Evolutionary conservation across 2,797 vertebrate genomes (phyloP), one percentile per base, ranked within the genome.

Genomic region (Mormyrops attenuatus): DNA sequence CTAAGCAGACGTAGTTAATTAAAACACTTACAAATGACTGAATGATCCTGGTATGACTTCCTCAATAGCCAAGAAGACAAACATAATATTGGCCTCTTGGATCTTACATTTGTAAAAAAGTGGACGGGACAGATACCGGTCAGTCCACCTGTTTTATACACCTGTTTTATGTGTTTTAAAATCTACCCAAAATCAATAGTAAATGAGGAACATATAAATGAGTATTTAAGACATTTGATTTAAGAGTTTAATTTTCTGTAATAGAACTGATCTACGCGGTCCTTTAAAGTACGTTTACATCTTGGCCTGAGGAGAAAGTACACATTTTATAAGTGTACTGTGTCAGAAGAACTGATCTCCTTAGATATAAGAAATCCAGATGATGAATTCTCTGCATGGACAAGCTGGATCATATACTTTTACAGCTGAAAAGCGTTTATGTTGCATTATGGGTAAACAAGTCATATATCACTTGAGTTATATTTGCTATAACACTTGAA

Each of bases 381-480:
- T 38, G 85, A 86, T 55, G 20, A 49, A 53, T 53, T 52, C 26
- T 85, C 50, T 34, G 50, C 22, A 52, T 52, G 49, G 47, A 55
- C 85, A 86, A 52, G 11, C 15, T 86, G n/a, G 26, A 52, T 86
- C 85, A 53, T 86, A 86, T 53, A 30, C 50, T 53, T 86, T 53
- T 15, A 86, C 26, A 53, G 26, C 85, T 26, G 22, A 86, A 30
- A 55, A 52, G 49, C 7, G 15, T 86, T 55, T 17, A 86, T 53
- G 85, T 55, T 86, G 85, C 50, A 30, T 86, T 86, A 30, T 49
- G 85, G 26, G 50, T 52, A 86, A 86, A 53, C 15, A 86, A 86
- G 47, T 86, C 85, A 53, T 53, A 26, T 53, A 86, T 86, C 26
- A 86, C 47, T 52, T 86, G 22, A 50, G 50, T 53, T 22, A 53